These are phyloP conservation scores for Synanthedon myopaeformis DNA, from an alignment of 2,888 invertebrate genomes.

Conservation along the genomic window DNA sequence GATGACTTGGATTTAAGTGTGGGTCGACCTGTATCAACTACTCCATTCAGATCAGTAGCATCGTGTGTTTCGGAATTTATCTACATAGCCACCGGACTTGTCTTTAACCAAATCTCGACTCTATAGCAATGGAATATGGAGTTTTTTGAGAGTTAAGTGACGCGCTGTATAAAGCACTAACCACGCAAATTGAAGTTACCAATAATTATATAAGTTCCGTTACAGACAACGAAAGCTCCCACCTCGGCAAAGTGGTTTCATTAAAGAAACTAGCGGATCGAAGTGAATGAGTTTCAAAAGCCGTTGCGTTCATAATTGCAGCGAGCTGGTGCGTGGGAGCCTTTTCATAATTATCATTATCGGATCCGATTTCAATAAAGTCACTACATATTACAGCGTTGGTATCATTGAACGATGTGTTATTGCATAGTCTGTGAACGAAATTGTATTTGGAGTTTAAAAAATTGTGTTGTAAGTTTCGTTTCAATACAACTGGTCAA, in stretches of 20 bases:
- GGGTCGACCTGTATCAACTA: slow-evolving; percentile 26
- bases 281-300: slow-evolving; percentile 20
- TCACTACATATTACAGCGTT: slow-evolving; percentile 10
- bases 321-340: slow-evolving; percentile 1
- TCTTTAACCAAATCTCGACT: not conserved
- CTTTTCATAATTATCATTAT: slow-evolving; percentile 5
- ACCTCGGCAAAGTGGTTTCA: slow-evolving; percentile 29
- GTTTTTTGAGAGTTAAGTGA: not conserved
- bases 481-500: too few species aligned
- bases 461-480: too few species aligned
- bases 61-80: not conserved
- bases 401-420: slow-evolving; percentile 14
- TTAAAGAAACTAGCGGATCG: slow-evolving; percentile 29
- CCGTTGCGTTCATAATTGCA: slow-evolving; percentile 8
- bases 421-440: slow-evolving; percentile 31
- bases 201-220: slow-evolving; percentile 49
- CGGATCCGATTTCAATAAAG: slow-evolving; percentile 10
- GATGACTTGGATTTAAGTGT: slow-evolving; percentile 11
- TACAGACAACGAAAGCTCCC: slow-evolving; percentile 25
- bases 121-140: not conserved
- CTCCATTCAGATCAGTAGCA: slow-evolving; percentile 27
- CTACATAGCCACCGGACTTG: not conserved
- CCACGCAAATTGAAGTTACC: slow-evolving; percentile 17
- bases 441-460: slow-evolving; percentile 12
- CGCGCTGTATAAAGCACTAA: not conserved